Evolutionary conservation across 2,113 vertebrate species (phyloP).

Genomic region (Isichthys henryi): DNA sequence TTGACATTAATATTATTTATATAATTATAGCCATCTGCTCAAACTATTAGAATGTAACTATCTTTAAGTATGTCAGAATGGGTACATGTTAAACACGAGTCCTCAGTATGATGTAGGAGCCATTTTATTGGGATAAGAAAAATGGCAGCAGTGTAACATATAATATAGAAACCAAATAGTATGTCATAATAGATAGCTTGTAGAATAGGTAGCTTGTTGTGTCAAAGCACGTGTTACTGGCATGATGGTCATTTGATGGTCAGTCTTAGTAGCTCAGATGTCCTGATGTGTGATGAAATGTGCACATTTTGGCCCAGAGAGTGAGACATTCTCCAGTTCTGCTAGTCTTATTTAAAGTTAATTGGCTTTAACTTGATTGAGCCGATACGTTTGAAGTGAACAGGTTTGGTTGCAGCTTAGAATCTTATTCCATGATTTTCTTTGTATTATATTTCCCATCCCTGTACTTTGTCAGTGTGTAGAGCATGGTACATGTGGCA

Average conservation of each 20-base stretch:
- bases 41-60: slow-evolving; percentile 48
- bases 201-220: neutral
- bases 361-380: neutral
- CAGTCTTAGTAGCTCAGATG: neutral
- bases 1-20: slow-evolving; percentile 54
- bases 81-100: slow-evolving; percentile 25
- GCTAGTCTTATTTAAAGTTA: neutral
- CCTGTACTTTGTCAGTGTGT: neutral
- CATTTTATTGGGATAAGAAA: neutral
- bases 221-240: neutral
- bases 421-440: neutral
- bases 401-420: neutral
- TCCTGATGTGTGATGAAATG: neutral
- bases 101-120: neutral
- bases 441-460: neutral
- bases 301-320: neutral
- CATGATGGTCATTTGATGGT: neutral
- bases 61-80: slow-evolving; percentile 41
- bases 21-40: slow-evolving; percentile 56
- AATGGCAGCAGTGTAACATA: neutral
- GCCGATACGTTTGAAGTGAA: neutral
- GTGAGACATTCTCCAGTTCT: neutral
- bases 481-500: neutral
- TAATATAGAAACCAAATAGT: neutral
- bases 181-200: neutral